Evolutionary conservation across 2,113 vertebrate species (phyloP).

Genomic region (Paramormyrops kingsleyae): DNA sequence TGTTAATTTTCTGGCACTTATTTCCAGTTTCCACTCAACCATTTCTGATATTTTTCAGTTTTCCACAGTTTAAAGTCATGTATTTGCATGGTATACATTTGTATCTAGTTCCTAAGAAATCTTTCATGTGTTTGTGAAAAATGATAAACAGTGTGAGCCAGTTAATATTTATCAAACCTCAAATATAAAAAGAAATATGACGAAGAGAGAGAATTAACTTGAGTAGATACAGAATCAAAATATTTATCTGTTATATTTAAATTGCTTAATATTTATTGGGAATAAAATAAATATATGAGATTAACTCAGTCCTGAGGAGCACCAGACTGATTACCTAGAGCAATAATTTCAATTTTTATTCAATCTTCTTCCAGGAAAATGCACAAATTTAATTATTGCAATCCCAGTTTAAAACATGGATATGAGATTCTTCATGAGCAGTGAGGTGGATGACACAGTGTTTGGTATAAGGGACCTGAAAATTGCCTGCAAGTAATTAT

Average conservation of each 20-base stretch:
- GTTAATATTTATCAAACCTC: background rate
- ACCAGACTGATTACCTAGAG: slow-evolving; percentile 8
- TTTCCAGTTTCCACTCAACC: background rate
- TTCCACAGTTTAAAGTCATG: background rate
- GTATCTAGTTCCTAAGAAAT: background rate
- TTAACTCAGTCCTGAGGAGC: slow-evolving; percentile 14
- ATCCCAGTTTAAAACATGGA: slow-evolving; percentile 12
- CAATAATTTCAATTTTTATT: slow-evolving; percentile 4
- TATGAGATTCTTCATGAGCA: background rate
- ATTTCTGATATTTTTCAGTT: background rate
- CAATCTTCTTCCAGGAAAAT: slow-evolving; percentile 11
- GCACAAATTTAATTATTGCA: slow-evolving; percentile 20
- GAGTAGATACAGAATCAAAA: background rate
- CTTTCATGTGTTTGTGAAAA: background rate
- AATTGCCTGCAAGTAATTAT: slow-evolving; percentile 19
- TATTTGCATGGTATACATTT: slow-evolving; percentile 2
- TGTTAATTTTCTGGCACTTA: background rate
- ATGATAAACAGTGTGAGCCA: background rate
- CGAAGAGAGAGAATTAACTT: background rate
- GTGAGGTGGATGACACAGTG: slow-evolving; percentile 13
- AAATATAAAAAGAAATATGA: background rate
- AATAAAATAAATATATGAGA: slow-evolving; percentile 13
- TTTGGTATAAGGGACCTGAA: slow-evolving; percentile 19
- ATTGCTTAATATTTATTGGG: background rate
- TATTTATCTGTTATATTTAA: slow-evolving; percentile 11